Percentiles rank a stretch among this genome's conserved stretches.
phyloP scores from a whole-genome alignment of 2,888 invertebrate genomes.

The Patella pellucida region DNA sequence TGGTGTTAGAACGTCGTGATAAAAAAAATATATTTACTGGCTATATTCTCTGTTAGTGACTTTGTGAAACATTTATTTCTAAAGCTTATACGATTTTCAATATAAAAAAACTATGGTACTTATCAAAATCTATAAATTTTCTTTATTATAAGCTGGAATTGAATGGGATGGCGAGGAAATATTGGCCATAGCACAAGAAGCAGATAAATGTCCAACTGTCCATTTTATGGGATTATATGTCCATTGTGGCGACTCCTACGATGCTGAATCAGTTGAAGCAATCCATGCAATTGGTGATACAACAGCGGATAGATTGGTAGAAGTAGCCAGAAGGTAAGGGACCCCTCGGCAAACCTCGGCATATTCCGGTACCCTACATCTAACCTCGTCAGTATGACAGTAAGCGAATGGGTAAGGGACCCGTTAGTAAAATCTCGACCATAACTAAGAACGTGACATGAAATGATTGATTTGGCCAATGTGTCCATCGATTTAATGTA shows the following conservation, averaged over 20 bases:
- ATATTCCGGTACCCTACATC: too few species aligned
- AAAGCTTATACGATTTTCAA: neutral
- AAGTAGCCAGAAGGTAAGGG: neutral
- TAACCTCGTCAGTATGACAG: too few species aligned
- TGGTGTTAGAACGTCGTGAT: too few species aligned
- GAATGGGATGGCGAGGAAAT: constrained; percentile 71
- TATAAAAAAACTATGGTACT: neutral
- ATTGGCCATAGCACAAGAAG: constrained; percentile 38
- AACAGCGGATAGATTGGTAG: constrained; percentile 41
- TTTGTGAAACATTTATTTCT: too few species aligned
- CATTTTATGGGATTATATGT: constrained; percentile 62
- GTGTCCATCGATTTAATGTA: too few species aligned
- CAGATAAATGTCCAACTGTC: constrained; percentile 25
- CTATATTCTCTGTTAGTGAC: too few species aligned
- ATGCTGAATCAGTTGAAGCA: constrained; percentile 32
- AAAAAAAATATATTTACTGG: too few species aligned
- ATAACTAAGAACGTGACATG: too few species aligned
- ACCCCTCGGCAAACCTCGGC: too few species aligned
- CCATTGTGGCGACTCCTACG: constrained; percentile 63
- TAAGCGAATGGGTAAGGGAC: neutral
- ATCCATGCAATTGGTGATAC: constrained; percentile 40
- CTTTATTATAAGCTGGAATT: constrained; percentile 47
- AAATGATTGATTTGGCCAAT: too few species aligned
- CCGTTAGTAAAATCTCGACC: too few species aligned
- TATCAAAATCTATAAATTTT: neutral